phyloP scores from a whole-genome alignment of 2,888 invertebrate species.

The Hemithea aestivaria region DNA sequence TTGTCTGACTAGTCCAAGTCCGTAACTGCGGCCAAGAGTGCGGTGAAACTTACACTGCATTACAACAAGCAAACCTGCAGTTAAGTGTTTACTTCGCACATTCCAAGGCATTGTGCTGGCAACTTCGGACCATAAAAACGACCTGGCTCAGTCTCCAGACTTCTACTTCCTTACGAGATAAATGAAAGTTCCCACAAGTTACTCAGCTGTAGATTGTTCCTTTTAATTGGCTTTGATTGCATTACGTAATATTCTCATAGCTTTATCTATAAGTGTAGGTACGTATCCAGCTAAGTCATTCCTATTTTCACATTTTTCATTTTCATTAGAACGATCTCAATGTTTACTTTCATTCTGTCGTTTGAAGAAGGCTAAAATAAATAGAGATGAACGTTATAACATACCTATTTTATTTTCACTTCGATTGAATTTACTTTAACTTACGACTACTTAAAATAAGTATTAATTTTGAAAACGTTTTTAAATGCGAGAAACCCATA shows the following conservation, averaged over 20 bases:
- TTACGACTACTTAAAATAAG: no score
- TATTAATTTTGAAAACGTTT: no score
- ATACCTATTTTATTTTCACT: no score
- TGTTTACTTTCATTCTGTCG: background rate
- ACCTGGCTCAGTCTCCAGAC: conserved; percentile 41
- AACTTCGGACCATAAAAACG: conserved; percentile 61
- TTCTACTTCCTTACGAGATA: conserved; percentile 33
- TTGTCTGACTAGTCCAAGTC: conserved; percentile 46
- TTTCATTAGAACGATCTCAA: no score
- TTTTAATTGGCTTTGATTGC: conserved; percentile 11
- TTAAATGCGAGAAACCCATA: no score
- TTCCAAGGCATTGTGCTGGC: conserved; percentile 58
- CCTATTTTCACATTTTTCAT: no score
- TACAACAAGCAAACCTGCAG: conserved; percentile 71
- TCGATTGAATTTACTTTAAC: no score
- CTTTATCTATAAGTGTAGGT: no score
- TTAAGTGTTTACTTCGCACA: conserved; percentile 74
- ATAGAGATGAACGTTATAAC: no score
- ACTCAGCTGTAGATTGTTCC: conserved; percentile 23
- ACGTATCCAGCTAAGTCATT: no score
- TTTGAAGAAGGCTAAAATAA: no score
- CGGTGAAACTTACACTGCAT: conserved; percentile 65
- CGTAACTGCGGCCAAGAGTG: conserved; percentile 51
- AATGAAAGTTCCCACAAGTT: conserved; percentile 36
- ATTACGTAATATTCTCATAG: no score